Evolutionary conservation across 2,113 vertebrate species (phyloP).

Genomic region (Microcebus jonahi): DNA sequence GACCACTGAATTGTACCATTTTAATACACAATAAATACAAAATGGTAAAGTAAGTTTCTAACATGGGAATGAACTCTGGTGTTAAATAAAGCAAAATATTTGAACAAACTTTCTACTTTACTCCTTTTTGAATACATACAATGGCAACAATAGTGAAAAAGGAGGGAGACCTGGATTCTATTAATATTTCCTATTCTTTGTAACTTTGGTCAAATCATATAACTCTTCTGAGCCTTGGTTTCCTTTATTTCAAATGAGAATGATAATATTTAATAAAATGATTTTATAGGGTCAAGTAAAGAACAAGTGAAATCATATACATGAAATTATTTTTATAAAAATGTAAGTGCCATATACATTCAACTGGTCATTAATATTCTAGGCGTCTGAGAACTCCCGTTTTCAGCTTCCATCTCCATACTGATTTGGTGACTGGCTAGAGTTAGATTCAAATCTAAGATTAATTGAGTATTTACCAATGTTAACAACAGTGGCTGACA

Average conservation of each 20-base stretch:
- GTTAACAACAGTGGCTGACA: not conserved
- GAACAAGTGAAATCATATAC: constrained; percentile 13
- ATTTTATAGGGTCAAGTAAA: not conserved
- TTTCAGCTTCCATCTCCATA: not conserved
- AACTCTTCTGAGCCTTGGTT: not conserved
- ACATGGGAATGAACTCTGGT: not conserved
- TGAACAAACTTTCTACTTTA: not conserved
- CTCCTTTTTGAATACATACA: not conserved
- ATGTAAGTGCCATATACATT: not conserved
- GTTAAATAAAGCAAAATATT: not conserved
- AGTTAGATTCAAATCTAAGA: not conserved
- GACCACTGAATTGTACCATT: not conserved
- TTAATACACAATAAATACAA: not conserved
- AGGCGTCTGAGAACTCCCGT: not conserved
- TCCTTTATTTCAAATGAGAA: not conserved
- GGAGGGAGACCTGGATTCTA: not conserved
- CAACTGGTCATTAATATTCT: not conserved
- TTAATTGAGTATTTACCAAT: not conserved
- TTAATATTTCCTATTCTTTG: not conserved
- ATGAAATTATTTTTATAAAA: constrained; percentile 32
- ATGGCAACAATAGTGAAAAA: not conserved
- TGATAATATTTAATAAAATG: constrained; percentile 2
- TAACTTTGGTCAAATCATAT: not conserved
- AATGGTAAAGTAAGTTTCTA: not conserved
- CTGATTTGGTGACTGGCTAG: not conserved